Conservation (phyloP, 1,140 invertebrate genomes). For the Heliothis subflexa region DNA sequence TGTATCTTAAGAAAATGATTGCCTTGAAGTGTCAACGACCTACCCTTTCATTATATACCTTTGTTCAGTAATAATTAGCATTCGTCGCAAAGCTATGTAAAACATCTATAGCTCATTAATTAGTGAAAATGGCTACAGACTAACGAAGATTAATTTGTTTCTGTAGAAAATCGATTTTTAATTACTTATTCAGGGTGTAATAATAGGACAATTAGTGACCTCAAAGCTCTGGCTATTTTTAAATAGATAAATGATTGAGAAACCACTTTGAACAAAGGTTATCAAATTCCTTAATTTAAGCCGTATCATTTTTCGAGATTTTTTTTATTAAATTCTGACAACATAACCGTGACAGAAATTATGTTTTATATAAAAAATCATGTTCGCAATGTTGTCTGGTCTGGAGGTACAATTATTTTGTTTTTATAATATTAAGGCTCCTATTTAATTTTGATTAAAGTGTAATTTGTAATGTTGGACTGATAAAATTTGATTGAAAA, state of each 20-base stretch:
- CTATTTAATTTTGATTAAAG: no score
- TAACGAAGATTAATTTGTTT: slow-evolving; percentile 58
- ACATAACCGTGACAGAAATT: neutral
- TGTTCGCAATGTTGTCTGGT: no score
- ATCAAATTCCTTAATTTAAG: neutral
- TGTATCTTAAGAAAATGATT: no score
- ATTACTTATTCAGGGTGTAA: slow-evolving; percentile 47
- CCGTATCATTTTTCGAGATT: neutral
- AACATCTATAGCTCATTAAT: slow-evolving; percentile 2
- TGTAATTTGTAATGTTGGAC: no score
- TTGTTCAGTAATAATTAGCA: neutral
- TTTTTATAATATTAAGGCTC: no score
- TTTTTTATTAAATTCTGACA: neutral
- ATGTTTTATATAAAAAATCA: neutral
- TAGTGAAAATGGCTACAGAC: slow-evolving; percentile 13
- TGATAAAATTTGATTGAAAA: no score
- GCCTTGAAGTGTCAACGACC: neutral
- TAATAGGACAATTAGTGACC: slow-evolving; percentile 36
- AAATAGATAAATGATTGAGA: neutral
- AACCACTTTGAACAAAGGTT: no score
- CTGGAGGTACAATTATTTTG: no score
- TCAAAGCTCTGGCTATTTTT: neutral
- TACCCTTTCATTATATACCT: neutral
- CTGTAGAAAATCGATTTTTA: slow-evolving; percentile 56
- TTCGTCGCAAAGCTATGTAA: slow-evolving; percentile 10